Conservation (phyloP, 2,888 invertebrate genomes). For the Dilophus febrilis region DNA sequence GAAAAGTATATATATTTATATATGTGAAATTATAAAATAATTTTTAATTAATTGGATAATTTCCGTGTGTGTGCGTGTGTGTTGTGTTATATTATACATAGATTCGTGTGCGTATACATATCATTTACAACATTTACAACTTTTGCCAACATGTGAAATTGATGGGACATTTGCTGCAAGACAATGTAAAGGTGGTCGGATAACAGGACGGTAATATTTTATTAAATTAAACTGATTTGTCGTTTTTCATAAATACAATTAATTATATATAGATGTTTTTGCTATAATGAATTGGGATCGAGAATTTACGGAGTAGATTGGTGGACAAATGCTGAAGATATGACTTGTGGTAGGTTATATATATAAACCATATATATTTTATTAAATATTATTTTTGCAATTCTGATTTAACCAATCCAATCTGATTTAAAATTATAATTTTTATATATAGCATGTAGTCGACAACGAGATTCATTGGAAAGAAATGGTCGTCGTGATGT, state of each 20-base stretch:
- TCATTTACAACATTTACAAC: slow-evolving; percentile 14
- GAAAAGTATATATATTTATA: neutral
- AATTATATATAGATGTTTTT: slow-evolving; percentile 41
- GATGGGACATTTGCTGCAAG: slow-evolving; percentile 42
- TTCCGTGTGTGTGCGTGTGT: too few relatives aligned
- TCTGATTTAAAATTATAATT: too few relatives aligned
- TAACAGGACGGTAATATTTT: neutral
- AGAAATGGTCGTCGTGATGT: slow-evolving; percentile 29
- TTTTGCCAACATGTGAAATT: slow-evolving; percentile 34
- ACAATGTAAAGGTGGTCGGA: slow-evolving; percentile 45
- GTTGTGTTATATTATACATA: slow-evolving; percentile 5
- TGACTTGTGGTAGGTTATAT: slow-evolving; percentile 43
- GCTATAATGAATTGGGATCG: slow-evolving; percentile 38
- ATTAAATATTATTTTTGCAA: slow-evolving; percentile 6
- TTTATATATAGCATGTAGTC: slow-evolving; percentile 39
- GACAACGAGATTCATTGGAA: slow-evolving; percentile 37
- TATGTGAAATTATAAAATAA: too few relatives aligned
- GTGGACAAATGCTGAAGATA: slow-evolving; percentile 36
- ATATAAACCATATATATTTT: slow-evolving; percentile 4
- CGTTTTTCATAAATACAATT: neutral
- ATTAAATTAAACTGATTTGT: neutral
- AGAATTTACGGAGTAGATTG: slow-evolving; percentile 50
- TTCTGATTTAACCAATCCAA: too few relatives aligned
- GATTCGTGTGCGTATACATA: slow-evolving; percentile 14
- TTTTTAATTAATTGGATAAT: too few relatives aligned